Percentiles rank a stretch among this genome's conserved stretches.
phyloP scores from a whole-genome alignment of 2,113 vertebrate genomes.

The Rhizomys pruinosus region DNA sequence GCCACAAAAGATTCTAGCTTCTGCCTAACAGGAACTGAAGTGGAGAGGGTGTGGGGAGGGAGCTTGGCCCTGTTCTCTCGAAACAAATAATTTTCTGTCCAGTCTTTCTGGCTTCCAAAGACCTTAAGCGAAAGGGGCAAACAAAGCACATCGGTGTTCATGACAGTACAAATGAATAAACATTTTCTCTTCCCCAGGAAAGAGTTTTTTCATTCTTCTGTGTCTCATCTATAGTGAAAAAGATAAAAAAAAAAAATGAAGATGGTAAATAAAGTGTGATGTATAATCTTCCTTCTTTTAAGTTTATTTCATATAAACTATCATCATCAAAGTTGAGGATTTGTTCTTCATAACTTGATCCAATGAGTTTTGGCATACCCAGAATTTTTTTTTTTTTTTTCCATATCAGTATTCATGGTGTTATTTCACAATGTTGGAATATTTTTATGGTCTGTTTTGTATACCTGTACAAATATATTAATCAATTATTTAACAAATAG shows the following conservation, averaged over 20 bases:
- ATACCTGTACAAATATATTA: constrained; percentile 59
- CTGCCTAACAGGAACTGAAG: constrained; percentile 53
- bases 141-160: background rate
- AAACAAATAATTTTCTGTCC: background rate
- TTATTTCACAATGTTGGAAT: constrained; percentile 32
- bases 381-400: too few relatives aligned
- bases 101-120: background rate
- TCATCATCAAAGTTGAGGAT: background rate
- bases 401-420: too few relatives aligned
- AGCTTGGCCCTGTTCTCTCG: background rate
- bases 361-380: constrained; percentile 24
- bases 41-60: constrained; percentile 41
- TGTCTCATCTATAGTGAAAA: background rate
- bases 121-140: background rate
- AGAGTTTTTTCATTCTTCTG: background rate
- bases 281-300: background rate
- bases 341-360: background rate
- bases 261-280: background rate
- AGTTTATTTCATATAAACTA: background rate
- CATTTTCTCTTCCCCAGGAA: background rate
- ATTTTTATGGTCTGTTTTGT: constrained; percentile 55
- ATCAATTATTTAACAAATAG: constrained; percentile 66
- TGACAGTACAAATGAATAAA: background rate
- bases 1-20: constrained; percentile 57
- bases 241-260: background rate